phyloP scores from a whole-genome alignment of 2,797 vertebrate species.

The Mormyrops boulengeri region DNA sequence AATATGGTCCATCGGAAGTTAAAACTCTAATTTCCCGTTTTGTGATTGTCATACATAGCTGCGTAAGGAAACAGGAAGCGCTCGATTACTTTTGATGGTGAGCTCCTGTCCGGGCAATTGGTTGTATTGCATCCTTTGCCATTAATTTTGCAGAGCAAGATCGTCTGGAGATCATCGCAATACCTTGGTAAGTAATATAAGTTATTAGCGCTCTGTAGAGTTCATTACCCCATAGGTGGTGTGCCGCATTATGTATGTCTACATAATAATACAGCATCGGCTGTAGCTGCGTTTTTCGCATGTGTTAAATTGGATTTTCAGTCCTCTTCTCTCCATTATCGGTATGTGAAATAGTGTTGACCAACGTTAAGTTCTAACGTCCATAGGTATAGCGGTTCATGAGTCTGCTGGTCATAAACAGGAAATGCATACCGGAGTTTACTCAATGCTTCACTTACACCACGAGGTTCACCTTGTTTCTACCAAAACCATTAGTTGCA shows the following conservation, averaged over 20 bases:
- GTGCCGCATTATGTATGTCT: not conserved
- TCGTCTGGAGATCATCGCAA: not conserved
- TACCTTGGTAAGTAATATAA: not conserved
- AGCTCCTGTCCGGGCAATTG: not conserved
- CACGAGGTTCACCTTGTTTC: not conserved
- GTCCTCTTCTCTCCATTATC: not conserved
- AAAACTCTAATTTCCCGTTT: not conserved
- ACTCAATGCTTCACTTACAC: not conserved
- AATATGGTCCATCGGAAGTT: not conserved
- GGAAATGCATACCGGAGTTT: not conserved
- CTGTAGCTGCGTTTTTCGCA: not conserved
- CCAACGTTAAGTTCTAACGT: not conserved
- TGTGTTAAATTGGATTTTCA: not conserved
- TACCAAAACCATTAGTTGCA: not conserved
- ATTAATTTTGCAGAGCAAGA: conserved; percentile 4
- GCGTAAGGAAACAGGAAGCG: not conserved
- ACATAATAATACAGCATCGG: not conserved
- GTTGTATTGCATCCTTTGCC: not conserved
- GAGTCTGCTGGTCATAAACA: not conserved
- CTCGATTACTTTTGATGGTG: not conserved
- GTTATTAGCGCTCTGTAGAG: not conserved
- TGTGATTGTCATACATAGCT: not conserved
- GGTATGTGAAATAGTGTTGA: not conserved
- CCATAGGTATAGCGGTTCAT: not conserved
- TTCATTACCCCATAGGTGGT: not conserved